Base-by-base conservation (phyloP, 2,113 vertebrate species). In the Melanostigma gelatinosum region DNA sequence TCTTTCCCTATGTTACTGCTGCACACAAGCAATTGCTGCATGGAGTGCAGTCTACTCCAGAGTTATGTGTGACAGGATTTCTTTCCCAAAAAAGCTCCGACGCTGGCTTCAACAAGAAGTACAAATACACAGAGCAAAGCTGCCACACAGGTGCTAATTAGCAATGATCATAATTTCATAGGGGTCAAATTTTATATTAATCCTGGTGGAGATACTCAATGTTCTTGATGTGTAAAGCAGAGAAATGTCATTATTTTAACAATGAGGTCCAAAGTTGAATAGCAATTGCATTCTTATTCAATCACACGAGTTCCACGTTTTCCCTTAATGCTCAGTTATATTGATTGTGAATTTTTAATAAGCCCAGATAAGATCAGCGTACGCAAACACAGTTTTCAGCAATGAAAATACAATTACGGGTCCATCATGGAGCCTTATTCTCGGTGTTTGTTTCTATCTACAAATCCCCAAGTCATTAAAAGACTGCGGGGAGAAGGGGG, bases 381-480 rank as follows among this genome's bases (percentile, higher is more conserved):
- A 88, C 91, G 91, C 85, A 91, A 86, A 83, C 75, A 76, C 70
- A 60, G 83, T 89, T 92, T 88, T 83, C 75, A 81, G 68, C 69
- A 57, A 75, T 81, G 72, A 84, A 86, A 92, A 89, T 74, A 89
- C 85, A 89, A 93, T 93, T 87, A 91, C 29, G 22, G 27, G 57
- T 88, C 81, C 72, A 89, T 90, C 86, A 86, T n/a, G 36, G 70
- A 77, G 85, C 76, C 82, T 87, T 79, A 84, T 77, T 86, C 85
- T 60, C n/a, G 1, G 36, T 85, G 82, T 88, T 91, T 91, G 77
- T 91, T 88, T 84, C 80, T 29, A 79, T 89, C 75, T 84, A 48
- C 77, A 90, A 91, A 91, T 89, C 89, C 82, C 79, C 6, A 57
- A 85, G 79, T 91, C 88, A 93, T 93, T 92, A 90, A 80, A 79